Base-by-base conservation (phyloP, 2,113 vertebrate genomes). In the Symphodus melops region DNA sequence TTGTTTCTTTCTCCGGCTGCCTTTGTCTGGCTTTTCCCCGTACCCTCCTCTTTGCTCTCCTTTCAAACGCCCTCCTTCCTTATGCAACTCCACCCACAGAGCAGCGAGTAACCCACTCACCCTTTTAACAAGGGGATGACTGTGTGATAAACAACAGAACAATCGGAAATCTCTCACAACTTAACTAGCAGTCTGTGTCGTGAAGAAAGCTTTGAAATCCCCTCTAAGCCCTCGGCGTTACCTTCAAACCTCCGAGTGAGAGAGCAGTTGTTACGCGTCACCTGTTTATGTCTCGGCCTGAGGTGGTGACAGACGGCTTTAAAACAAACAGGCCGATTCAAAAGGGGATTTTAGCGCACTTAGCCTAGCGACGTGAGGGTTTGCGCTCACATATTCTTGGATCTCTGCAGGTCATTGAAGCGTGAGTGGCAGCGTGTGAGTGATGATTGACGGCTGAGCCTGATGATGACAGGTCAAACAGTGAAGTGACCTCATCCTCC, bases 391-490 rank as follows among this genome's bases (percentile, higher is more conserved):
- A 52, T 70, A 83, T 61, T 79, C 70, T 84, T 9, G 67, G 85
- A 86, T 79, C 75, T 84, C 66, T 53, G 77, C 61, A 57, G 79
- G 91, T 87, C 88, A 85, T 49, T 81, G 78, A 75, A 70, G 89
- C 88, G 13, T 85, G 88, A 89, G 86, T 75, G 84, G 78, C 88
- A 64, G 76, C n/a, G 68, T 73, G 82, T 76, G 85, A 78, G 88
- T 69, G 92, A 89, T 87, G 89, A 94, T 68, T 88, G 92, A 93
- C 23, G 66, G 62, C 78, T 86, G 82, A 90, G 84, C 70, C 88
- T 91, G 81, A 93, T 90, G 89, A 93, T 92, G 91, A 93, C 91
- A 91, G 84, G 90, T 79, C 86, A 89, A 89, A 93, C 88, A 88
- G 73, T 77, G 76, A 77, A 81, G 76, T 74, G 77, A 88, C 87